phyloP scores from a whole-genome alignment of 2,797 vertebrate species.

The Tapirus indicus region DNA sequence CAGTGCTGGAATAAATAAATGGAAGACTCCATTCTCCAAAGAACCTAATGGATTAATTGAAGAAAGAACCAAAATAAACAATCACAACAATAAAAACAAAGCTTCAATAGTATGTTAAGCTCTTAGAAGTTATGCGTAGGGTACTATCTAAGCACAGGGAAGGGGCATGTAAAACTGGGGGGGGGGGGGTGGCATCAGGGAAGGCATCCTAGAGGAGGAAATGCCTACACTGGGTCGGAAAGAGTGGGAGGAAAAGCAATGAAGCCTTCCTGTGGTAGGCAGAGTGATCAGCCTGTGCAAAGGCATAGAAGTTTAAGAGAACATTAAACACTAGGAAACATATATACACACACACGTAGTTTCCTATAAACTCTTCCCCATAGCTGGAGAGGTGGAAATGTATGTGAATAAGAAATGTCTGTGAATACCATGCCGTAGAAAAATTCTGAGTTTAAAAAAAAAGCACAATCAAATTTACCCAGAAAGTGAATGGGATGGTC shows the following conservation, averaged over 20 bases:
- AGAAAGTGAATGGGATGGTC: neutral
- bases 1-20: neutral
- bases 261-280: neutral
- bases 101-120: neutral
- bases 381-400: neutral
- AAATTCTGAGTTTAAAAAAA: neutral
- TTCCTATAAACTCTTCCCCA: neutral
- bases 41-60: neutral
- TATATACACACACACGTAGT: too few species aligned
- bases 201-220: neutral
- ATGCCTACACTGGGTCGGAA: neutral
- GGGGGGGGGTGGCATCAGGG: too few species aligned
- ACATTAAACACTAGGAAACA: neutral
- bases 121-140: neutral
- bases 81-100: neutral
- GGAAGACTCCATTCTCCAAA: neutral
- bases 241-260: neutral
- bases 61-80: neutral
- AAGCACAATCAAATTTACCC: neutral
- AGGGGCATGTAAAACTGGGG: neutral
- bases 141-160: neutral
- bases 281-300: neutral
- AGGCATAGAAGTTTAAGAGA: neutral
- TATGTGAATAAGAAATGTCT: neutral
- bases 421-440: neutral